Conservation (phyloP, 2,888 invertebrate species). For the Horisme vitalbata region DNA sequence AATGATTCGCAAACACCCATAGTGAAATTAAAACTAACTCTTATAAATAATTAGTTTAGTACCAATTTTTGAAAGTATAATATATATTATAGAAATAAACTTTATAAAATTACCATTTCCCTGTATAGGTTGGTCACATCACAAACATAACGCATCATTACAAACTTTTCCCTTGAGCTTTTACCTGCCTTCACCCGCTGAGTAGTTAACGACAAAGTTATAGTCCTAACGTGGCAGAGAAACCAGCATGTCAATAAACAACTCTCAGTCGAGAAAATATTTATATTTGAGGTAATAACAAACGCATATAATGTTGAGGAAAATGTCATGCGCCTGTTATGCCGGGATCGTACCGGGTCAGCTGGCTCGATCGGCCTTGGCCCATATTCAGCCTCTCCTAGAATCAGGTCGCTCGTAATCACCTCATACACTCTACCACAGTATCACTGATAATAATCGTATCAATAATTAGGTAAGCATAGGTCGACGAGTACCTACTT, state of each 20-base stretch:
- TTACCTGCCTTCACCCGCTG: constrained; percentile 4
- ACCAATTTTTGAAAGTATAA: too few relatives aligned
- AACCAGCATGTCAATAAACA: constrained; percentile 9
- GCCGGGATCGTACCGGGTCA: constrained; percentile 46
- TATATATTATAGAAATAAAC: too few relatives aligned
- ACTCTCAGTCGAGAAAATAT: constrained; percentile 8
- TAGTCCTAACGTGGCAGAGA: constrained; percentile 2
- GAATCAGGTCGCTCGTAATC: constrained; percentile 49
- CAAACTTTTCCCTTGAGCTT: neutral
- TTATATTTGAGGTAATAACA: constrained; percentile 18
- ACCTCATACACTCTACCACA: constrained; percentile 39
- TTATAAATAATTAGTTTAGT: too few relatives aligned
- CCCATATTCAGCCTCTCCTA: constrained; percentile 50
- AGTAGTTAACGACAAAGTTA: constrained; percentile 6
- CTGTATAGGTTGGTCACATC: too few relatives aligned
- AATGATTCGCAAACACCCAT: too few relatives aligned
- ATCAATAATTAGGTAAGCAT: constrained; percentile 39
- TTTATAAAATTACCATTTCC: too few relatives aligned
- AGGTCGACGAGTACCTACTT: too few relatives aligned
- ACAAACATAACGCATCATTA: neutral
- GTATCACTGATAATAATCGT: constrained; percentile 38
- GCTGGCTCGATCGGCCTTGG: constrained; percentile 56
- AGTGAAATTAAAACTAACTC: too few relatives aligned
- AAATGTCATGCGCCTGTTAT: constrained; percentile 35
- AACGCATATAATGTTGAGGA: constrained; percentile 28